Percentiles rank a stretch among this genome's conserved stretches.
phyloP scores from a whole-genome alignment of 2,113 vertebrate species.

The Urocitellus parryii region DNA sequence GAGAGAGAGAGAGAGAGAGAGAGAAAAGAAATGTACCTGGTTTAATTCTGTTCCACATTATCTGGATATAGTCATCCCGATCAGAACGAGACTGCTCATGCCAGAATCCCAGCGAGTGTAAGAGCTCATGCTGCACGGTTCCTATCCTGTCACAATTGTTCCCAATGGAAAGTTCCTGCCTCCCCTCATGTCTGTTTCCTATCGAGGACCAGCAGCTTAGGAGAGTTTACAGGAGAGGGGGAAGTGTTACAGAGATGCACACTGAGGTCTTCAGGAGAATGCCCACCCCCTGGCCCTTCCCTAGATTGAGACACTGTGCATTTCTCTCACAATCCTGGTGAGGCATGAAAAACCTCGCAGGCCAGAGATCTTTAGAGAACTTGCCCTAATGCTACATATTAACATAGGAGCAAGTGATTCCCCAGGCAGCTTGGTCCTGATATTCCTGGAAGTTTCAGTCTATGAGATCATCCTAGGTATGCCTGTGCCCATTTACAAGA shows the following conservation, averaged over 20 bases:
- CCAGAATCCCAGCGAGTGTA: conserved; percentile 95
- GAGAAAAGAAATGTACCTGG: conserved; percentile 84
- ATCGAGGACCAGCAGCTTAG: conserved; percentile 94
- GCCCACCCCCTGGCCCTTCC: not conserved
- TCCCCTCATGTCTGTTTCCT: conserved; percentile 89
- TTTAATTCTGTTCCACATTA: conserved; percentile 91
- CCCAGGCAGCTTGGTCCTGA: not conserved
- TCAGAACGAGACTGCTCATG: conserved; percentile 95
- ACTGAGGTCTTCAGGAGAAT: not conserved
- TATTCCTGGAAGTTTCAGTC: not conserved
- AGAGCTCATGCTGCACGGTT: conserved; percentile 93
- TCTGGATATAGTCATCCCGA: conserved; percentile 92
- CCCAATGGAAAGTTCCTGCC: conserved; percentile 92
- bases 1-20: not conserved
- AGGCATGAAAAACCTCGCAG: not conserved
- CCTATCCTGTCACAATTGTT: conserved; percentile 90
- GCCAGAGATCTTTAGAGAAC: not conserved
- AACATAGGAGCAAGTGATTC: not conserved
- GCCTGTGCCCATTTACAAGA: not conserved
- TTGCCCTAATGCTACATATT: not conserved
- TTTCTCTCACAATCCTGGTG: not conserved
- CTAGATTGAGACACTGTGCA: no score
- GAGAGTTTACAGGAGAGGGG: not conserved
- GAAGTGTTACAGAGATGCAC: not conserved
- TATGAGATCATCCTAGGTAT: not conserved